Evolutionary conservation across 2,113 vertebrate genomes (phyloP).

Genomic region (Cariama cristata): DNA sequence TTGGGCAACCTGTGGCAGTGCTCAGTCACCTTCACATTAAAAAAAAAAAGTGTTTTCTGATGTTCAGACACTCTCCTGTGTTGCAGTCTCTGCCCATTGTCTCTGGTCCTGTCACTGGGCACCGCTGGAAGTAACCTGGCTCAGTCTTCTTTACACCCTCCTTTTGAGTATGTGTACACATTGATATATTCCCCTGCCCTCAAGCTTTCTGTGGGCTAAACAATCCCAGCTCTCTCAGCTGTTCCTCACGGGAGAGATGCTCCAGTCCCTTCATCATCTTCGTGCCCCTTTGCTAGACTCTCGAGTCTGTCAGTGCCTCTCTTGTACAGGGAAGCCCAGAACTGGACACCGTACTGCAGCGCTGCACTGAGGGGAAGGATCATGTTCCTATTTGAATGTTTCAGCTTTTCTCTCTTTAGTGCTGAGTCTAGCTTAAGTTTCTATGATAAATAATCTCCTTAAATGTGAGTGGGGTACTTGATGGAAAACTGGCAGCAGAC

Average conservation of each 20-base stretch:
- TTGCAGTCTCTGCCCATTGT: neutral
- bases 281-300: neutral
- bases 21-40: neutral
- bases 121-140: neutral
- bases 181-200: fast-evolving
- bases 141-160: neutral
- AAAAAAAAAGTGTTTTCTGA: neutral
- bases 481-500: neutral
- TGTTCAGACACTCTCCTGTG: fast-evolving
- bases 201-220: neutral
- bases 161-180: neutral
- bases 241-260: neutral
- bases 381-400: neutral
- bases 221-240: neutral
- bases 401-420: neutral
- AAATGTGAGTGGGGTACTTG: neutral
- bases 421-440: neutral
- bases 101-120: neutral
- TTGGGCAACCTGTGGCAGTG: neutral
- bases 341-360: neutral
- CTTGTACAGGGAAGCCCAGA: neutral
- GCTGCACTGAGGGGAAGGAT: neutral
- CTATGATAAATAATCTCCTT: neutral
- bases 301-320: neutral
- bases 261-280: neutral